phyloP scores from a whole-genome alignment of 2,113 vertebrate genomes.

The Microcebus lehilahytsara region DNA sequence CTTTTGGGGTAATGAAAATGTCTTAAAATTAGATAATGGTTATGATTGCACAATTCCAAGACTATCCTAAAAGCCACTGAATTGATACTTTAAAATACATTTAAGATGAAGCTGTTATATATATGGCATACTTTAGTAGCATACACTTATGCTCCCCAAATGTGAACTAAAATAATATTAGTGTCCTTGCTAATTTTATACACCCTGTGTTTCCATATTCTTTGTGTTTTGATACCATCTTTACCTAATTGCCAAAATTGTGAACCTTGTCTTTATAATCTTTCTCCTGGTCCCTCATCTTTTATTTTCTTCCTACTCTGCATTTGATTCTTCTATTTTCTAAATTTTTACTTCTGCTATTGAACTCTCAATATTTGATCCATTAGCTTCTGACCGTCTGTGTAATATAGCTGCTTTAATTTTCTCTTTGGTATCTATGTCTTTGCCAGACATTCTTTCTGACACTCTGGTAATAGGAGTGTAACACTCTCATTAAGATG shows the following conservation, averaged over 20 bases:
- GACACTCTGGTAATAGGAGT: neutral
- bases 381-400: no score
- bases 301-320: neutral
- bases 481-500: neutral
- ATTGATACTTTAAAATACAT: neutral
- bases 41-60: neutral
- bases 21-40: neutral
- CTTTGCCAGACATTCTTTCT: neutral
- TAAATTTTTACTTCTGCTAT: neutral
- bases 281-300: neutral
- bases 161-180: neutral
- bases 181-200: neutral
- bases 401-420: neutral
- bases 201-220: neutral
- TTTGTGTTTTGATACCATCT: neutral
- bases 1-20: neutral
- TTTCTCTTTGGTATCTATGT: neutral
- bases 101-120: neutral
- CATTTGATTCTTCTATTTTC: neutral
- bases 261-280: neutral
- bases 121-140: neutral
- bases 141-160: neutral
- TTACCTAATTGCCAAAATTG: neutral
- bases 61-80: neutral
- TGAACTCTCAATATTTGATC: neutral